These are phyloP conservation scores for Steinernema khuongi DNA, from an alignment of 1,140 invertebrate genomes.

Conservation along the genomic window DNA sequence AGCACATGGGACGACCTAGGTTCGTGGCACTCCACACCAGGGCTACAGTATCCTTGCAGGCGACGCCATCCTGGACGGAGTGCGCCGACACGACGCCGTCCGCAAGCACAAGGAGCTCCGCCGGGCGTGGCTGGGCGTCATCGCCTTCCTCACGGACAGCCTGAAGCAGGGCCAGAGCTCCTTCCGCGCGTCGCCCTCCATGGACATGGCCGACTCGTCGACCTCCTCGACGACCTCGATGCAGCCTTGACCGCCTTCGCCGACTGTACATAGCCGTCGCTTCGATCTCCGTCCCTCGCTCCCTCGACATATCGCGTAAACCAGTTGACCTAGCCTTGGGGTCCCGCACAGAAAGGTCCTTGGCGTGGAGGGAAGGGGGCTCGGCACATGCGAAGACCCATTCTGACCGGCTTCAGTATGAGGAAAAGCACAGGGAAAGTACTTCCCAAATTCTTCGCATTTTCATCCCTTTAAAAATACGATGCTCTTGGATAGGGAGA, in stretches of 20 bases:
- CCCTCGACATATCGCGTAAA: background rate
- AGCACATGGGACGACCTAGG: constrained; percentile 48
- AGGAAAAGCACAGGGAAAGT: no score
- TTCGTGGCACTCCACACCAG: background rate
- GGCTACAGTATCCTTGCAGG: constrained; percentile 33
- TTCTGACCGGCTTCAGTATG: no score
- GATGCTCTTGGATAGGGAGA: no score
- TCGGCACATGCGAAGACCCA: no score
- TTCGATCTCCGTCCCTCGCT: constrained; percentile 11
- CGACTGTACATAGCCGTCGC: constrained; percentile 17
- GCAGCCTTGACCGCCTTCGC: background rate
- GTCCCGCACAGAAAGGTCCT: no score
- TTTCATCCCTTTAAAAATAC: no score
- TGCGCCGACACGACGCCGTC: constrained; percentile 41
- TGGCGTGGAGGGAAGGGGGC: no score
- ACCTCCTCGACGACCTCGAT: background rate
- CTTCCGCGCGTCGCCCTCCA: constrained; percentile 34
- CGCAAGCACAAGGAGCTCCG: constrained; percentile 49
- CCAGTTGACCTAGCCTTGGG: no score
- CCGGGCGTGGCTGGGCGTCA: constrained; percentile 47
- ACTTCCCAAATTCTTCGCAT: no score
- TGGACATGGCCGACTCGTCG: constrained; percentile 35
- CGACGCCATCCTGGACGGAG: constrained; percentile 39
- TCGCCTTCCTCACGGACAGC: constrained; percentile 50
- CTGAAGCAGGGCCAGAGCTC: constrained; percentile 42